phyloP scores from a whole-genome alignment of 2,113 vertebrate genomes.

The Platycercus adscitus region DNA sequence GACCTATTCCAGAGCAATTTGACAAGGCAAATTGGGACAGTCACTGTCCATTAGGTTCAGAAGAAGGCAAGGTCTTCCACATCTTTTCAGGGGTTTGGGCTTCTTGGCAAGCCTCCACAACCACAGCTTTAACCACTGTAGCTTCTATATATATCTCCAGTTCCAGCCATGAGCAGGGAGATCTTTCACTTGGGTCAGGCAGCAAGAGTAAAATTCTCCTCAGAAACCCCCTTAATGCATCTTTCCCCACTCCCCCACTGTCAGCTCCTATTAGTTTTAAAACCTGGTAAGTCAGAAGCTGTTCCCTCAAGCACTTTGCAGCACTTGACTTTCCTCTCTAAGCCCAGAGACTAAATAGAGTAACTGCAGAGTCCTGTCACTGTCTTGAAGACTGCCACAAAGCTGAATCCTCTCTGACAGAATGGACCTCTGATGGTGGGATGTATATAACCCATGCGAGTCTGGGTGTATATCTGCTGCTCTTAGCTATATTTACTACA shows the following conservation, averaged over 20 bases:
- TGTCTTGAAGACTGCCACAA: background rate
- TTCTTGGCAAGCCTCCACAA: background rate
- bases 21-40: background rate
- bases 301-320: background rate
- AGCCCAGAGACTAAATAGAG: background rate
- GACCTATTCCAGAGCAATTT: background rate
- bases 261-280: background rate
- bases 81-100: background rate
- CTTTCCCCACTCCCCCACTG: background rate
- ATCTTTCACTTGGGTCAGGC: background rate
- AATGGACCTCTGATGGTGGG: background rate
- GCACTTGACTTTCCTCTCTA: background rate
- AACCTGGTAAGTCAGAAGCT: background rate
- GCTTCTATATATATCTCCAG: background rate
- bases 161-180: background rate
- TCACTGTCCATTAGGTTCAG: background rate
- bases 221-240: background rate
- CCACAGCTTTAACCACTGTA: background rate
- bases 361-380: background rate
- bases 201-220: background rate
- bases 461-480: background rate
- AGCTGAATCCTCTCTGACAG: background rate
- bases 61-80: background rate
- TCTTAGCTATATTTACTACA: background rate
- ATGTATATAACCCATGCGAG: rapidly evolving